Conservation (phyloP, 1,140 invertebrate genomes). For the Adelges cooleyi region DNA sequence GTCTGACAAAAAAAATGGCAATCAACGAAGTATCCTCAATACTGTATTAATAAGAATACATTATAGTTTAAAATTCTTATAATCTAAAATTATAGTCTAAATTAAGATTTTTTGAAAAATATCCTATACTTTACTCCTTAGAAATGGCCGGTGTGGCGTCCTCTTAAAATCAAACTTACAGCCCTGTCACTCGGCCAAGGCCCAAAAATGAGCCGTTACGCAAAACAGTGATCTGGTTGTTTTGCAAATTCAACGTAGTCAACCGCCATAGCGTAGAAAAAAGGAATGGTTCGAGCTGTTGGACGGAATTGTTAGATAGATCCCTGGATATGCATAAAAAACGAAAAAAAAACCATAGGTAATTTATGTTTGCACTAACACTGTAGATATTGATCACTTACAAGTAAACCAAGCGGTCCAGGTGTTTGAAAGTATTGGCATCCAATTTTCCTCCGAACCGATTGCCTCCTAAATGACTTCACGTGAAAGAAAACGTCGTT, state of each 20-base stretch:
- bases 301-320: conserved; percentile 38
- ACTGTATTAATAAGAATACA: too few relatives aligned
- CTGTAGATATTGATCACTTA: too few relatives aligned
- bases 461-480: conserved; percentile 36
- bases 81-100: too few relatives aligned
- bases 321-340: conserved; percentile 31
- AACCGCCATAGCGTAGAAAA: conserved; percentile 38
- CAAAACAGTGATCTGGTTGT: conserved; percentile 36
- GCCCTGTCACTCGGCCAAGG: conserved; percentile 34
- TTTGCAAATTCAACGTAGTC: conserved; percentile 37
- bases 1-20: too few relatives aligned
- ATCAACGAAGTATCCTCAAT: too few relatives aligned
- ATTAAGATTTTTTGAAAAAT: too few relatives aligned
- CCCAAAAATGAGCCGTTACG: conserved; percentile 37
- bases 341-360: too few relatives aligned
- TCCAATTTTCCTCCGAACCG: conserved; percentile 33
- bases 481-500: conserved; percentile 13
- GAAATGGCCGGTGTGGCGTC: too few relatives aligned
- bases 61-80: too few relatives aligned
- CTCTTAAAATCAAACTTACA: conserved; percentile 37
- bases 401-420: conserved; percentile 36
- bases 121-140: too few relatives aligned
- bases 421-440: conserved; percentile 34
- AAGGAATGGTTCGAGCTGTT: conserved; percentile 33
- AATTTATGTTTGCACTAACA: too few relatives aligned